Evolutionary conservation across 2,113 vertebrate species (phyloP), one percentile per base, ranked within the genome.

Genomic region (Lonchura striata): DNA sequence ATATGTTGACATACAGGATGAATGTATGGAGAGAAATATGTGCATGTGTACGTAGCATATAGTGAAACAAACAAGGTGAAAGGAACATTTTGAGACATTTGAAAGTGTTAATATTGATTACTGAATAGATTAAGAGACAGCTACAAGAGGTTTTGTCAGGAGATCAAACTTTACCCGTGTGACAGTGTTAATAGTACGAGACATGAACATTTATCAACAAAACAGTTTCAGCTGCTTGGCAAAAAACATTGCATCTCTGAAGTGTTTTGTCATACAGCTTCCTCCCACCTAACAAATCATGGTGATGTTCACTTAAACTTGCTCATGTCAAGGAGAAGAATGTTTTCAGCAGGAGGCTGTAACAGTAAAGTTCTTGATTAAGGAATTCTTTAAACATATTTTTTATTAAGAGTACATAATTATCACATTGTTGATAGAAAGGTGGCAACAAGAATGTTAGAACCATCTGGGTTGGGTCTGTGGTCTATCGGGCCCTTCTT

Each of bases 231-330:
- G 94, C 95, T 96, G 94, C 95, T 95, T 92, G 97, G 93, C 88
- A 96, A 87, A 97, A 96, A 81, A 15, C 71, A 94, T 97, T 92
- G 68, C 81, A 82, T 95, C 96, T 87, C 94, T 90, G 92, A 97
- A 96, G 92, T 95, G 82, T 95, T 97, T 95, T 97, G 95, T 97
- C 94, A 88, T 72, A 94, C 41, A 41, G 69, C 61, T 92, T 94
- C 96, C 96, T 95, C 89, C 76, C 96, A 95, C 95, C 94, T 96
- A 97, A 98, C 96, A 97, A 98, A 98, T 98, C 97, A 98, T 30
- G n/a, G n/a, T 82, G 57, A 82, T 97, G 95, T 92, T 90, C 78
- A 44, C 85, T 97, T 95, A 92, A 96, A 95, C 95, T 95, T 97
- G 84, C 79, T 96, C 52, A 13, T 86, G 93, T 96, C 90, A 94